phyloP scores from a whole-genome alignment of 2,113 vertebrate genomes.

The Leucoraja erinaceus region DNA sequence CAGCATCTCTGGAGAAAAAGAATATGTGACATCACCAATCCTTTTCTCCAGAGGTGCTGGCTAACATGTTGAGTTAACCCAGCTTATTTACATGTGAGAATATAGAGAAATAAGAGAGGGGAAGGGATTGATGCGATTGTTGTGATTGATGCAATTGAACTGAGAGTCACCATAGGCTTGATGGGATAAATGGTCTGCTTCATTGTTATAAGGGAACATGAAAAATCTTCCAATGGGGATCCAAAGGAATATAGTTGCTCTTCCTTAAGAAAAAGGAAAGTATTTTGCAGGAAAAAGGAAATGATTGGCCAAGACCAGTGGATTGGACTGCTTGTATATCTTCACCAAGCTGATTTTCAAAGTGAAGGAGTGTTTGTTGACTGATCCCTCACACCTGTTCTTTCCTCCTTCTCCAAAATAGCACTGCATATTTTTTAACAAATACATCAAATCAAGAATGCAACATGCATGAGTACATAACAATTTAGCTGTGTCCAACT shows the following conservation, averaged over 20 bases:
- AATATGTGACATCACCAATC: too few species aligned
- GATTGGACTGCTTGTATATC: not conserved
- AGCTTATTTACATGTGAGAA: too few species aligned
- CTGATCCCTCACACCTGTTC: slow-evolving; percentile 50
- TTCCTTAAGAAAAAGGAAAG: not conserved
- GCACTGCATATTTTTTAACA: slow-evolving; percentile 36
- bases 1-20: too few species aligned
- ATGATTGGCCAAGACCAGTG: not conserved
- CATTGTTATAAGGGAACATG: too few species aligned
- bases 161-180: too few species aligned
- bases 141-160: too few species aligned
- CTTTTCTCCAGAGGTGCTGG: too few species aligned
- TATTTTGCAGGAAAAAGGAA: not conserved
- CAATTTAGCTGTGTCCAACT: slow-evolving; percentile 48
- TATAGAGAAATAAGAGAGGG: too few species aligned
- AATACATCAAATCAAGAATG: slow-evolving; percentile 49
- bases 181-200: too few species aligned
- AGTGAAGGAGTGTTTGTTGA: slow-evolving; percentile 44
- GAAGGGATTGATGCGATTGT: too few species aligned
- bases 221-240: not conserved
- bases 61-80: too few species aligned
- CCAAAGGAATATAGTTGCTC: not conserved
- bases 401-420: not conserved
- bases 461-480: slow-evolving; percentile 49
- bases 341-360: not conserved